These are phyloP conservation scores for Porites australiensis DNA, from an alignment of 64 coral and sea anemone species.

Conservation along the genomic window DNA sequence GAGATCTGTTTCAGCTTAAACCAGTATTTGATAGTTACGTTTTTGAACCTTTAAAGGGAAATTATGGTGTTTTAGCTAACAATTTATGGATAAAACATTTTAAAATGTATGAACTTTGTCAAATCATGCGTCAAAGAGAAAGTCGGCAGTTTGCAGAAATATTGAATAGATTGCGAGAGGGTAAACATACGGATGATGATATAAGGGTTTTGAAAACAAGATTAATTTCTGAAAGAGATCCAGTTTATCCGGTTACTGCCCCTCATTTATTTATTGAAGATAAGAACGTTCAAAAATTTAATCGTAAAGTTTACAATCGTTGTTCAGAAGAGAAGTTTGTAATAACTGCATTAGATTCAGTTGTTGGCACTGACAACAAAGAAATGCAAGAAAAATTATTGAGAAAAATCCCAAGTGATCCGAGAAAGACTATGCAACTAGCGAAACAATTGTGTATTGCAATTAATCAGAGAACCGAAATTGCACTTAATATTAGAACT, in stretches of 20 bases:
- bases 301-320: conserved; percentile 33
- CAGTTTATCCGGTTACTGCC: conserved; percentile 12
- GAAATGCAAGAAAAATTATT: conserved; percentile 71
- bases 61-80: conserved; percentile 33
- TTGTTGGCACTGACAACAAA: conserved; percentile 54
- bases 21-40: conserved; percentile 55
- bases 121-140: conserved; percentile 84
- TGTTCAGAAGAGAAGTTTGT: conserved; percentile 10
- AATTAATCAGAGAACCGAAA: conserved; percentile 59
- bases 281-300: conserved; percentile 64
- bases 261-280: conserved; percentile 67
- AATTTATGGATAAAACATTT: conserved; percentile 63
- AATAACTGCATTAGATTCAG: conserved; percentile 66
- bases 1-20: conserved; percentile 65
- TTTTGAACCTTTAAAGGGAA: conserved; percentile 50
- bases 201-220: conserved; percentile 54
- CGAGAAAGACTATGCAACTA: conserved; percentile 69
- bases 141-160: conserved; percentile 77
- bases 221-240: conserved; percentile 30
- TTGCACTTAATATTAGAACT: conserved; percentile 63
- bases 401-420: conserved; percentile 49
- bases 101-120: conserved; percentile 55
- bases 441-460: conserved; percentile 46
- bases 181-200: conserved; percentile 60
- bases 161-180: conserved; percentile 62